Evolutionary conservation across 2,797 vertebrate species (phyloP).

Genomic region (Ataeniobius toweri): DNA sequence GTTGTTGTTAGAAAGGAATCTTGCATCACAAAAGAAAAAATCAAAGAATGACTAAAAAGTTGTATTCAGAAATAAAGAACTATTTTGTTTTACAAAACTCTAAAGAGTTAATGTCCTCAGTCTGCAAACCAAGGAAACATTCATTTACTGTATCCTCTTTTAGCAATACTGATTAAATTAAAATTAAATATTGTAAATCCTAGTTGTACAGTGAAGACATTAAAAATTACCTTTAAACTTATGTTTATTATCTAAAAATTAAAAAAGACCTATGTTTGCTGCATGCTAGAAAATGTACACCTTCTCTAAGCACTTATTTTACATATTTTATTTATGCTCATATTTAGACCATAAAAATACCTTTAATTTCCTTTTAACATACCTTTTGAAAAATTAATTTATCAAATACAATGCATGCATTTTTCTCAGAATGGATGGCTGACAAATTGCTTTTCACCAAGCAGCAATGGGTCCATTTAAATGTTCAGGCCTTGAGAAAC

Average conservation of each 20-base stretch:
- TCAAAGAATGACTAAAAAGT: neutral
- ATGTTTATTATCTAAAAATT: no score
- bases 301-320: neutral
- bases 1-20: no score
- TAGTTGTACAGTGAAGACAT: neutral
- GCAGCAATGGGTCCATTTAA: slow-evolving; percentile 22
- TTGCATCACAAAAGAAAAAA: neutral
- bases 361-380: neutral
- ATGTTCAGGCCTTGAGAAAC: slow-evolving; percentile 19
- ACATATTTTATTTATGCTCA: neutral
- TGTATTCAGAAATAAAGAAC: neutral
- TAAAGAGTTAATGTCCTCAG: neutral
- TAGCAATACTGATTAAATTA: neutral
- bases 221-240: neutral
- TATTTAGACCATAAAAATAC: neutral
- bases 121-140: neutral
- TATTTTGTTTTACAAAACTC: neutral
- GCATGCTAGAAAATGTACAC: neutral
- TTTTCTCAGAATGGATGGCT: neutral
- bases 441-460: slow-evolving; percentile 14
- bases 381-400: neutral
- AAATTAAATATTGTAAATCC: neutral
- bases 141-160: neutral
- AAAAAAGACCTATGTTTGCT: neutral
- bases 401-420: neutral